Base-by-base conservation (phyloP, 2,113 vertebrate species). In the Cairina moschata region DNA sequence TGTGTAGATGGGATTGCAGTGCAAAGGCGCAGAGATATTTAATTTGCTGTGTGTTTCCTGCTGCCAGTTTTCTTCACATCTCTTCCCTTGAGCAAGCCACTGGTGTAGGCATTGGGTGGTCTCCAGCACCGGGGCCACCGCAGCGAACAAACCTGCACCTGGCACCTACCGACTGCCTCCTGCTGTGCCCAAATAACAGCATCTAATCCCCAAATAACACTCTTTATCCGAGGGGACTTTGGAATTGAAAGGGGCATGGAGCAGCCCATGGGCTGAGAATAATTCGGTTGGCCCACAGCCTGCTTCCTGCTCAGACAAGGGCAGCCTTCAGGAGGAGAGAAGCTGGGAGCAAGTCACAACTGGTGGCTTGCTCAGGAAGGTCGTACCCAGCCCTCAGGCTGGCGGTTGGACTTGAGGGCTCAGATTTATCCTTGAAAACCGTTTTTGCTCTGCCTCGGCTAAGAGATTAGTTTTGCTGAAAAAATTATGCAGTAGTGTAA, bases 61-160 rank as follows among this genome's bases (percentile, higher is more conserved):
- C 7, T 16, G 32, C 32, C 38, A 11, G 10, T 32, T 46, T n/a
- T 4, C 26, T 40, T 40, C 40, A 40, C 40, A 40, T 40, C 40
- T 40, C 40, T 9, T 17, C 42, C 21, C 56, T 8, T 11, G 28
- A 23, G 18, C 77, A 44, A 6, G 56, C 18, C 11, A 1, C 50
- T 31, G 72, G 7, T 48, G 11, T 18, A 4, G 23, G 1, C 3
- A 0, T 13, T 0, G 0, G 11, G 25, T 34, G n/a, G 38, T 38
- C 25, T 38, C 14, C 74, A 29, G 10, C 11, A 8, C 32, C 1
- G 2, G 25, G 54, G 36, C 52, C 26, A 3, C 13, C 25, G 48
- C 28, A 2, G 13, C 0, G 1, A 56, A 62, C 59, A 60, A 59
- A 31, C 25, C 54, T 56, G 12, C 59, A 8, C 25, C 18, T 46